Percentiles rank a stretch among this genome's conserved stretches.
Evolutionary conservation across 2,888 invertebrate species (phyloP).

Genomic region (Catocala nupta): DNA sequence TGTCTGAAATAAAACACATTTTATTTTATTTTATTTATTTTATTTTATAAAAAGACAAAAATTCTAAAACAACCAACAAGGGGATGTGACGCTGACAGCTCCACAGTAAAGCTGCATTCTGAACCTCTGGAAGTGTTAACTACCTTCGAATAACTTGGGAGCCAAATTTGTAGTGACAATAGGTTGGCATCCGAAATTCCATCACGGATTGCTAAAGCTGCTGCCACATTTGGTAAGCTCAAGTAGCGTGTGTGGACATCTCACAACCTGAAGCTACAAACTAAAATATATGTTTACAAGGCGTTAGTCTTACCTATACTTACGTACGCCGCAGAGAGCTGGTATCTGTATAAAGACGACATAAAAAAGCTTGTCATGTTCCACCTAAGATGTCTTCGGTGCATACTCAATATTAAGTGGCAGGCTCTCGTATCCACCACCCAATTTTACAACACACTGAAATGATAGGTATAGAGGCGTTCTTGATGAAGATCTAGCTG

Average conservation of each 20-base stretch:
- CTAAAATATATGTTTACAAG: not conserved
- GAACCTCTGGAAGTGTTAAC: not conserved
- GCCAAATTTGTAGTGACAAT: not conserved
- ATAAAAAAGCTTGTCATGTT: no score
- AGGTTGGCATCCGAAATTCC: not conserved
- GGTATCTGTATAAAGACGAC: no score
- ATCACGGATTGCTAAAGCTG: not conserved
- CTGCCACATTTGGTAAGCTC: not conserved
- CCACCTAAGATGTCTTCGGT: no score
- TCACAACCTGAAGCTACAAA: not conserved
- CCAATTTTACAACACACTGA: no score
- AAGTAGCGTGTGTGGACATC: not conserved
- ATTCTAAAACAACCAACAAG: conserved; percentile 1
- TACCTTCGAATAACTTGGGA: not conserved
- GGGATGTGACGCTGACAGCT: not conserved
- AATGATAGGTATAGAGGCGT: no score
- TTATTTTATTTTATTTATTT: no score
- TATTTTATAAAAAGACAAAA: no score
- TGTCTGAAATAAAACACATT: no score
- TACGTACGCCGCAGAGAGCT: not conserved
- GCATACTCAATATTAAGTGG: no score
- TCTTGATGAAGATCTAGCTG: no score
- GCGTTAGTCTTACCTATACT: not conserved
- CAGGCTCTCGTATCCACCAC: no score
- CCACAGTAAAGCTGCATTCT: not conserved